These are phyloP conservation scores for Meteorus cinctellus DNA, from an alignment of 2,888 invertebrate genomes.

Conservation along the genomic window DNA sequence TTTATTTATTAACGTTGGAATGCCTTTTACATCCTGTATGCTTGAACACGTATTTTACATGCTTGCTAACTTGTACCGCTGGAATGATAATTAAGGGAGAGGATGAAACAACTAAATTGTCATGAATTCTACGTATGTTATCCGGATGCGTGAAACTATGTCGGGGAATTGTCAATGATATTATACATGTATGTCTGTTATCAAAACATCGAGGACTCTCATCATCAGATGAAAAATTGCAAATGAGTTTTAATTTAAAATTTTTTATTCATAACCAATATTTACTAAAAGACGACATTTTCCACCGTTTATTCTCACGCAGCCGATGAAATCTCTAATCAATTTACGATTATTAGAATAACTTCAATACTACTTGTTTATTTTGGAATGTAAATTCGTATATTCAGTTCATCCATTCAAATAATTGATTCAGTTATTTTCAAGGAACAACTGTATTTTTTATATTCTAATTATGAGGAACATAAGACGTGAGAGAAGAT, in stretches of 20 bases:
- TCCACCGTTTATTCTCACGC: no score
- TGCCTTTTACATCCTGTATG: slow-evolving; percentile 63
- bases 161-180: slow-evolving; percentile 4
- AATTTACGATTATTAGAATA: no score
- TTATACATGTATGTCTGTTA: neutral
- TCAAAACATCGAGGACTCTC: neutral
- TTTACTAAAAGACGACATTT: no score
- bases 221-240: neutral
- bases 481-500: no score
- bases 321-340: no score
- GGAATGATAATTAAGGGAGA: slow-evolving; percentile 62
- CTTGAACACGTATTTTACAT: slow-evolving; percentile 60
- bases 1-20: slow-evolving; percentile 53
- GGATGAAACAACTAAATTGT: slow-evolving; percentile 22
- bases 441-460: no score
- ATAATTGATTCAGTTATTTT: no score
- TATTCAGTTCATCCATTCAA: no score
- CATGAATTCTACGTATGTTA: slow-evolving; percentile 11
- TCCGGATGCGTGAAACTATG: slow-evolving; percentile 32
- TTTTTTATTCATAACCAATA: neutral
- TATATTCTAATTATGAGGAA: no score
- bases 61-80: slow-evolving; percentile 52
- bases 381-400: no score
- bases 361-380: no score
- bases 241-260: neutral